These are phyloP conservation scores for Leptinotarsa lineolata DNA, from an alignment of 1,140 invertebrate species.

Conservation along the genomic window DNA sequence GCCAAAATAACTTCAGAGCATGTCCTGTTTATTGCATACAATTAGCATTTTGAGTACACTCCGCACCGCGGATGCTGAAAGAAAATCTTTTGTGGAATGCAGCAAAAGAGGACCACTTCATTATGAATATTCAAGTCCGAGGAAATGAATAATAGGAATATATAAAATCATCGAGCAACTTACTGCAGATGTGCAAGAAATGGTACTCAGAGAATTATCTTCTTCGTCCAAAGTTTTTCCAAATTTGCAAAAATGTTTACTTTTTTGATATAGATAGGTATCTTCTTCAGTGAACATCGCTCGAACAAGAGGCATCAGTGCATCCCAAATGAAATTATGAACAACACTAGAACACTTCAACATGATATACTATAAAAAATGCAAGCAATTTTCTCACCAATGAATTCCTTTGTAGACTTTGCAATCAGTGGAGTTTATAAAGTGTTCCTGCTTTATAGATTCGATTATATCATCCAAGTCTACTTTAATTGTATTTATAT, in stretches of 20 bases:
- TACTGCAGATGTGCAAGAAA: slow-evolving; percentile 44
- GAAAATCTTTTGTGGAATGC: too few relatives aligned
- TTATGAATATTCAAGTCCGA: too few relatives aligned
- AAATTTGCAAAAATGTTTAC: slow-evolving; percentile 35
- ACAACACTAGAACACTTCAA: slow-evolving; percentile 39
- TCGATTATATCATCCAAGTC: slow-evolving; percentile 24
- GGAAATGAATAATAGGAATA: too few relatives aligned
- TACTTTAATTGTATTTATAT: slow-evolving; percentile 8
- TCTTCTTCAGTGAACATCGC: slow-evolving; percentile 35
- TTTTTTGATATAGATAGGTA: slow-evolving; percentile 36
- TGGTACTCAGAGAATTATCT: slow-evolving; percentile 37
- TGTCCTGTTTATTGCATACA: too few relatives aligned
- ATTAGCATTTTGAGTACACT: too few relatives aligned
- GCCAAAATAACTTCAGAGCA: too few relatives aligned
- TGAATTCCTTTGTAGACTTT: slow-evolving; percentile 11
- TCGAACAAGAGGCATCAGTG: slow-evolving; percentile 34
- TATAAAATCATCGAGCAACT: slow-evolving; percentile 21
- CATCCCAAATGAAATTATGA: slow-evolving; percentile 38
- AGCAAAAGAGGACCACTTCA: too few relatives aligned
- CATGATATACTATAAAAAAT: neutral
- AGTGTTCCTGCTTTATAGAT: slow-evolving; percentile 16
- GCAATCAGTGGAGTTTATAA: slow-evolving; percentile 6
- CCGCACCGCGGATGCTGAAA: too few relatives aligned
- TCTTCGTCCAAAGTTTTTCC: slow-evolving; percentile 42
- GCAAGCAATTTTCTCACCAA: slow-evolving; percentile 14